Conservation (phyloP, 2,888 invertebrate genomes). For the Notodonta dromedarius region DNA sequence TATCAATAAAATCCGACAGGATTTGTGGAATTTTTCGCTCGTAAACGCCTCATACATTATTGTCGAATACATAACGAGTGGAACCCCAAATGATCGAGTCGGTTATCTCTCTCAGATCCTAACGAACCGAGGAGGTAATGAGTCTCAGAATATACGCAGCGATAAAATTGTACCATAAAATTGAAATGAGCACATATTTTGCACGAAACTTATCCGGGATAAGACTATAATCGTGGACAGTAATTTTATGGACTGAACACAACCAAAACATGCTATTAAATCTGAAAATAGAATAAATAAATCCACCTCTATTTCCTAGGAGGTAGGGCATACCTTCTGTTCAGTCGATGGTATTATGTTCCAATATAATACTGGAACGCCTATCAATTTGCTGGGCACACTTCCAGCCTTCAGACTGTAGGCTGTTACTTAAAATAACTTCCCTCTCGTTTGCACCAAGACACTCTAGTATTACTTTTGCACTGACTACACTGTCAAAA, state of each 20-base stretch:
- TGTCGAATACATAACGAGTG: constrained; percentile 8
- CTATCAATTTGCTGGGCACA: too few relatives aligned
- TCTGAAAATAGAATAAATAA: too few relatives aligned
- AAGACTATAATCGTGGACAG: constrained; percentile 13
- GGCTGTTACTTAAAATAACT: too few relatives aligned
- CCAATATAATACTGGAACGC: too few relatives aligned
- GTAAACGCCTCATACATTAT: constrained; percentile 6
- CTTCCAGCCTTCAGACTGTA: too few relatives aligned
- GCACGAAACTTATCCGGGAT: constrained; percentile 17
- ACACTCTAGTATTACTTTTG: too few relatives aligned
- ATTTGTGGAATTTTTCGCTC: constrained; percentile 1
- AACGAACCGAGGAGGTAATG: constrained; percentile 10
- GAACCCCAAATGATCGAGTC: constrained; percentile 1
- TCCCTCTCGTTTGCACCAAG: too few relatives aligned
- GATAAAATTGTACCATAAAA: constrained; percentile 31
- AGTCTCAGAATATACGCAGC: constrained; percentile 16
- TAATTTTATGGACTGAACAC: constrained; percentile 5
- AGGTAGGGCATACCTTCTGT: too few relatives aligned
- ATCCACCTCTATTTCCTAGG: too few relatives aligned
- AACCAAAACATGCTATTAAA: too few relatives aligned
- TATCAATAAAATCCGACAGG: constrained; percentile 2
- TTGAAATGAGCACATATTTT: constrained; percentile 29
- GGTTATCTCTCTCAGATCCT: constrained; percentile 4
- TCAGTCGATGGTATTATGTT: too few relatives aligned
- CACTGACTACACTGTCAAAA: too few relatives aligned